Base-by-base conservation (phyloP, 2,888 invertebrate species). In the Drosophila ochracea region DNA sequence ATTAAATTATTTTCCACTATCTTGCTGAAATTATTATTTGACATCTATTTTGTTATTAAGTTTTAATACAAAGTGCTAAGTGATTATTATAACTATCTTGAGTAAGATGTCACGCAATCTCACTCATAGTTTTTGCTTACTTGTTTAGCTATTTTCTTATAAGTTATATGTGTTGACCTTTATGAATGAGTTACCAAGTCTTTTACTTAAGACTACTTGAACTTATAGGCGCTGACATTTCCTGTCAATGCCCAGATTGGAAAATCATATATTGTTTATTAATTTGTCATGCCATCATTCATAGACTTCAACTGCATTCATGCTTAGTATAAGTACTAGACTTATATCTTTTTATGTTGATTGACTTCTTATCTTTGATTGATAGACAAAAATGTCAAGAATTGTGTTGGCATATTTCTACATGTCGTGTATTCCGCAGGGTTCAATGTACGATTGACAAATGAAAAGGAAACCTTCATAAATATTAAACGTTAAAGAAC, bases 401-500 rank as follows among this genome's bases (percentile, higher is more conserved):
- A n/a, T 11, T 52, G 3, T 3, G 11, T 52, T n/a, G n/a, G n/a
- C n/a, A 19, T 30, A 13, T n/a, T 28, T n/a, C 7, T 30, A 19
- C 19, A 28, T 9, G 16, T 30, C 11, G 13, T 37, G 16, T 16
- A 31, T 9, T 19, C 11, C 11, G 10, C 30, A 19, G 19, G 41
- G 61, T 62, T 71, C 62, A 70, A 43, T 57, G 62, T 4, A 43
- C 70, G n/a, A 49, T 28, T 33, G 2, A 50, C 30, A 30, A 30
- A 30, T 9, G 13, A 28, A 25, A 39, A 31, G 7, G 4, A n/a
- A 49, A 19, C 6, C 21, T 30, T 33, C 10, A 37, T 37, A 39
- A 16, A 5, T 33, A 21, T 7, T 11, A 39, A 54, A 7, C 16
- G 4, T n/a, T 63, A 19, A 9, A 31, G 30, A 54, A 49, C 30